Percentiles rank a stretch among this genome's conserved stretches.
Evolutionary conservation across 1,140 invertebrate genomes (phyloP).

Genomic region (Archivesica marissinica): DNA sequence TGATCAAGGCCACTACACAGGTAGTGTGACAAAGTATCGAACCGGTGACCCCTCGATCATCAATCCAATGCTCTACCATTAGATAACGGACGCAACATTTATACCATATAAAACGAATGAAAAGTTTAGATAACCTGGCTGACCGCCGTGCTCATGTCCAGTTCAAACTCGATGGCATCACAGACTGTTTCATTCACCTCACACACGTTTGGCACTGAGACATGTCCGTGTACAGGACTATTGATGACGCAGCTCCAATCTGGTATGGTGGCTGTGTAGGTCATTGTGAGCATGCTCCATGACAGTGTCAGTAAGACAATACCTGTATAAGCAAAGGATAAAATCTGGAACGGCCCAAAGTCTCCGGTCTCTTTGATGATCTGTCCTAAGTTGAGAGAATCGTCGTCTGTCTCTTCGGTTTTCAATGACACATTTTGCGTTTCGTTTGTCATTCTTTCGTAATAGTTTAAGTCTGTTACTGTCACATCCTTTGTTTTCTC

Average conservation of each 20-base stretch:
- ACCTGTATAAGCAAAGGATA: not conserved
- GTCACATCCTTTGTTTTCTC: too few species aligned
- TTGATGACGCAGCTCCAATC: not conserved
- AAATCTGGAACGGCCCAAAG: slow-evolving; percentile 3
- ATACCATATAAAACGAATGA: too few species aligned
- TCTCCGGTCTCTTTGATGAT: slow-evolving; percentile 33
- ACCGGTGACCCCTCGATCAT: too few species aligned
- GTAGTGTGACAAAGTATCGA: too few species aligned
- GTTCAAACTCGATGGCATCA: not conserved
- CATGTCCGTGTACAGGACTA: too few species aligned
- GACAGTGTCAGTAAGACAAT: not conserved
- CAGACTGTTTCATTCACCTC: not conserved
- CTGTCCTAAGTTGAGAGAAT: slow-evolving; percentile 24
- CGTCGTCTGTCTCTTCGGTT: not conserved
- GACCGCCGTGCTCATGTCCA: slow-evolving; percentile 9
- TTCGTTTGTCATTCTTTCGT: too few species aligned
- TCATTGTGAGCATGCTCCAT: slow-evolving; percentile 36
- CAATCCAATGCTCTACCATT: too few species aligned
- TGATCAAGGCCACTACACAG: too few species aligned
- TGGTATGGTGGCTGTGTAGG: not conserved
- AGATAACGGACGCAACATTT: too few species aligned
- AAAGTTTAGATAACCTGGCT: slow-evolving; percentile 19
- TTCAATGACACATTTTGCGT: too few species aligned
- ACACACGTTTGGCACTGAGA: not conserved
- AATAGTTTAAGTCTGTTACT: too few species aligned